Evolutionary conservation across 2,113 vertebrate genomes (phyloP), one percentile per base, ranked within the genome.

Genomic region (Ellobius talpinus): DNA sequence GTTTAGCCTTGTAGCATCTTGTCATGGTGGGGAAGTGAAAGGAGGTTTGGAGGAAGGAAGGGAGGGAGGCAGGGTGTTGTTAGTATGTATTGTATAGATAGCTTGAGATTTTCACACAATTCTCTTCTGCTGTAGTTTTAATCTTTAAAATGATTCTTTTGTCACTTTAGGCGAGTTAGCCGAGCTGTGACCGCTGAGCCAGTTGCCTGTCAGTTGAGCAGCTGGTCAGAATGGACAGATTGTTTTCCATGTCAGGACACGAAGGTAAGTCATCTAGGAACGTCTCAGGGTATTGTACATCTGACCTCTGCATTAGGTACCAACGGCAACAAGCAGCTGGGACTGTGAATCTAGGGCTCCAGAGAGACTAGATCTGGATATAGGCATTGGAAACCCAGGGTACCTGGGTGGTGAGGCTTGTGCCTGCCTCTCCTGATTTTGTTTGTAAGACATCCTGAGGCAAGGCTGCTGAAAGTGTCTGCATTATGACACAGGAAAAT

Each of bases 141-240:
- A 39, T 68, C 73, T 93, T 23, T 5, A 5, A 65, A 74, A 19
- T 77, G 47, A 91, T 19, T 94, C 21, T 85, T 77, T 96, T 23
- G 17, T 96, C 26, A 97, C 24, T 96, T 70, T n/a, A 98, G 98
- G 79, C 98, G 98, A 95, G 95, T 81, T n/a, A 94, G 94, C 94
- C 98, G 98, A 95, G 88, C 95, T 89, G 93, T 89, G 72, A 55
- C 66, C 7, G 66, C 86, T 52, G 50, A 88, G 93, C 10, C 99
- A 0, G 97, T 99, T 3, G 50, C 98, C 98, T 99, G 99, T 95
- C 98, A 89, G 87, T 96, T 99, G 96, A 98, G 98, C 87, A 96
- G 82, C 61, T 99, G 99, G 99, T 99, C 99, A 9, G 74, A 97
- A 61, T 99, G 99, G 99, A 99, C 99, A 5, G 95, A 98, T 0